Percentiles rank a stretch among this genome's conserved stretches.
Evolutionary conservation across 2,888 invertebrate species (phyloP).

Genomic region (Cephus nigrinus): DNA sequence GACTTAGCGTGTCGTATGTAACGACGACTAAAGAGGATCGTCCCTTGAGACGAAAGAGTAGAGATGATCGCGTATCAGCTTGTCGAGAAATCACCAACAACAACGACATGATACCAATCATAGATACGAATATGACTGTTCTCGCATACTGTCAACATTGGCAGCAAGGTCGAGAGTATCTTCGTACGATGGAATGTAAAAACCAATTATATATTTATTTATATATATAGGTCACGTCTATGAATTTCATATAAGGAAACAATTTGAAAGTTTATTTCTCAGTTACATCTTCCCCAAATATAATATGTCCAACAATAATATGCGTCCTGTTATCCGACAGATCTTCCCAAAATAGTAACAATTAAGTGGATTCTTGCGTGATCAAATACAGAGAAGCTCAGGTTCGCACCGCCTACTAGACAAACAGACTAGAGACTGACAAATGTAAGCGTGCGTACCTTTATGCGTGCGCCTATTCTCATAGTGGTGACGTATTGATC

Average conservation of each 20-base stretch:
- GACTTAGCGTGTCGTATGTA: background rate
- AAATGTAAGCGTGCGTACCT: background rate
- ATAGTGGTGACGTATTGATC: conserved; percentile 42
- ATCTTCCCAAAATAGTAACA: background rate
- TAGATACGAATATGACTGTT: background rate
- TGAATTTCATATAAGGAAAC: background rate
- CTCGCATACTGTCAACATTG: background rate
- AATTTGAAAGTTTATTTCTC: background rate
- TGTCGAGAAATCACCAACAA: background rate
- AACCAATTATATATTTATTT: background rate
- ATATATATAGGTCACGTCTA: background rate
- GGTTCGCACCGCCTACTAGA: background rate
- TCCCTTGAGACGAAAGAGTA: background rate
- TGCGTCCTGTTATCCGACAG: background rate
- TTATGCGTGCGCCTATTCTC: background rate
- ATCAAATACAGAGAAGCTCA: background rate
- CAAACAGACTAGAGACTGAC: background rate
- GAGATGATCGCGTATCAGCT: background rate
- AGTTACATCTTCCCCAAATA: background rate
- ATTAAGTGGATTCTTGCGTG: background rate
- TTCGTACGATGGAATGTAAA: background rate
- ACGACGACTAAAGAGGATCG: too few relatives aligned
- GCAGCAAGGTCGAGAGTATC: background rate
- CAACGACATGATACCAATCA: background rate
- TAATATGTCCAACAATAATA: background rate